A percentile compares a stretch with the other conserved stretches of the same genome.
These are phyloP conservation scores for Bambusicola thoracicus DNA, from an alignment of 2,113 vertebrate species.

Conservation along the genomic window DNA sequence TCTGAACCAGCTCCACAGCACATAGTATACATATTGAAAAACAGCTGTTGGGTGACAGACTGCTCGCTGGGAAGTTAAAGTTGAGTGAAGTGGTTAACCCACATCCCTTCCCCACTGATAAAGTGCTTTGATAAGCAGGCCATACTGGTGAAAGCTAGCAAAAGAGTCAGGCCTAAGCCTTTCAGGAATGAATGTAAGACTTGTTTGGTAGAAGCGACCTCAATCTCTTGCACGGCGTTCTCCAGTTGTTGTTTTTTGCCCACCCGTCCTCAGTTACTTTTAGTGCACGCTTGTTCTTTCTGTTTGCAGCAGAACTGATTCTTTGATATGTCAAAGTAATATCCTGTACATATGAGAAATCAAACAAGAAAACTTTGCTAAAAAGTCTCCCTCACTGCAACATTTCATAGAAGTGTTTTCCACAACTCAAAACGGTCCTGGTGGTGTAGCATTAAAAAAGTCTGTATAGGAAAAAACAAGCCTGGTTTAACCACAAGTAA, in stretches of 20 bases:
- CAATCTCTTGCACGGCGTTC: constrained; percentile 33
- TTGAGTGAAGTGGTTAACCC: constrained; percentile 88
- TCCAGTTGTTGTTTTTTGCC: constrained; percentile 7
- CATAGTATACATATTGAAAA: constrained; percentile 80
- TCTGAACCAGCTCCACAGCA: constrained; percentile 59
- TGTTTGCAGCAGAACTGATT: constrained; percentile 14
- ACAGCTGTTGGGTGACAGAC: constrained; percentile 88
- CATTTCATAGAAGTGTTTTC: constrained; percentile 29
- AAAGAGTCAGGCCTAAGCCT: constrained; percentile 78
- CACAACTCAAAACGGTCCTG: not conserved
- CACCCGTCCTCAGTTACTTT: not conserved
- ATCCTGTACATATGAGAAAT: constrained; percentile 41
- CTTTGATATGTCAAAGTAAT: constrained; percentile 68
- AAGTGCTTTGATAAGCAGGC: constrained; percentile 95
- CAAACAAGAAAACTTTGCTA: constrained; percentile 15
- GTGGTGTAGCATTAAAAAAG: not conserved
- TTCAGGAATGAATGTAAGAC: constrained; percentile 83
- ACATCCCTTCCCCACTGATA: constrained; percentile 93
- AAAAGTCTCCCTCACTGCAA: not conserved
- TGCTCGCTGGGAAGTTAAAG: constrained; percentile 78
- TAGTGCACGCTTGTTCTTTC: not conserved
- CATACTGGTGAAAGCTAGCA: constrained; percentile 78
- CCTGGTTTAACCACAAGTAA: constrained; percentile 13
- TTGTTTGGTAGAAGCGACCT: constrained; percentile 79
- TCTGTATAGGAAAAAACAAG: not conserved